Conservation (phyloP, 2,113 vertebrate species). For the Dromiciops gliroides region DNA sequence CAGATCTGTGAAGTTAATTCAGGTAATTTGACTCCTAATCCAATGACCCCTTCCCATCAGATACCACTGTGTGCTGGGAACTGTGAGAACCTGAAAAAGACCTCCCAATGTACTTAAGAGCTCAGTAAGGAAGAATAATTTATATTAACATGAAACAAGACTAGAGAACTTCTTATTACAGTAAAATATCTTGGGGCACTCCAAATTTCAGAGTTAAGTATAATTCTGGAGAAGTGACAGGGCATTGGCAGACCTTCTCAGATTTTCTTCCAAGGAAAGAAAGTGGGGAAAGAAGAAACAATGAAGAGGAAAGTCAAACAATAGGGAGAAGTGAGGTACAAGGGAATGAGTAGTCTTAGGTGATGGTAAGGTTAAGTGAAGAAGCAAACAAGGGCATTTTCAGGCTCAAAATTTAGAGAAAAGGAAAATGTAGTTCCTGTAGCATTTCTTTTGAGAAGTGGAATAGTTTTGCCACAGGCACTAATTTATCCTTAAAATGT, state of each 20-base stretch:
- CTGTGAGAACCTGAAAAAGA: background rate
- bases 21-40: background rate
- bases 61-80: background rate
- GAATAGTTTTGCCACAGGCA: background rate
- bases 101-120: background rate
- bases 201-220: background rate
- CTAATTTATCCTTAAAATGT: background rate
- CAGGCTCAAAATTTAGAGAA: background rate
- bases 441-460: background rate
- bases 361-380: background rate
- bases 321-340: background rate
- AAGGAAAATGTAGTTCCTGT: background rate
- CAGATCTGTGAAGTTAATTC: background rate
- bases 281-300: background rate
- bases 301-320: background rate
- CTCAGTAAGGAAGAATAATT: background rate
- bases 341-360: background rate
- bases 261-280: background rate
- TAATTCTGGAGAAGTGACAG: background rate
- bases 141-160: background rate
- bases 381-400: background rate
- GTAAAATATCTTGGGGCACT: background rate
- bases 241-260: background rate
- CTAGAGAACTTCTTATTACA: background rate
- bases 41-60: background rate